Conservation (phyloP, 2,888 invertebrate species). For the Papilio gigon region DNA sequence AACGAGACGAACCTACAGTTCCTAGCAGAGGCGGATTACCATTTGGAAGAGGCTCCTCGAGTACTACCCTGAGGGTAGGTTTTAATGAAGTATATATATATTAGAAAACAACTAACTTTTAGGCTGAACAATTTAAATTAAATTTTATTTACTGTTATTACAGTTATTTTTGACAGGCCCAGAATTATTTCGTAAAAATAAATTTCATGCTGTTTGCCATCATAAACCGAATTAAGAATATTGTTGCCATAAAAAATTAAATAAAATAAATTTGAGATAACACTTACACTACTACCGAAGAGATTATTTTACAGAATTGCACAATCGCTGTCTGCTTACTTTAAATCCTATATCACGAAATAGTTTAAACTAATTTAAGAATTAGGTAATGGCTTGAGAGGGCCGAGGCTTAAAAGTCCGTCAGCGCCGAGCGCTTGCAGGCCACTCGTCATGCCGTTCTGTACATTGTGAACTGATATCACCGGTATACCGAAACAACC, state of each 20-base stretch:
- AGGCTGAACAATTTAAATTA: background rate
- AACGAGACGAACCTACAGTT: background rate
- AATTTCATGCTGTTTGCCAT: background rate
- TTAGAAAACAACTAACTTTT: background rate
- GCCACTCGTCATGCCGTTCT: slow-evolving; percentile 81
- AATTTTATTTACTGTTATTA: too few species aligned
- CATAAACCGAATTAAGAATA: background rate
- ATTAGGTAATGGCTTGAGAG: slow-evolving; percentile 83
- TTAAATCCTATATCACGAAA: slow-evolving; percentile 10
- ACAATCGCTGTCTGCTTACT: background rate
- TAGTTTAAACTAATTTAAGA: slow-evolving; percentile 53
- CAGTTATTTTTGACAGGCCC: background rate
- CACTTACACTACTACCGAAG: background rate
- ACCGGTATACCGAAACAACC: slow-evolving; percentile 88
- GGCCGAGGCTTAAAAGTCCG: slow-evolving; percentile 87
- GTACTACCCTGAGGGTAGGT: background rate
- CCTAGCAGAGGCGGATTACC: background rate
- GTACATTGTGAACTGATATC: slow-evolving; percentile 84
- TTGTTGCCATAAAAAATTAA: background rate
- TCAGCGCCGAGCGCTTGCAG: slow-evolving; percentile 86
- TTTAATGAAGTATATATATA: background rate
- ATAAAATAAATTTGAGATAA: slow-evolving; percentile 17
- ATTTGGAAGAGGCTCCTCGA: background rate
- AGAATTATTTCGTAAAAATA: background rate
- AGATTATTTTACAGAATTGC: background rate